A percentile compares a stretch with the other conserved stretches of the same genome.
Evolutionary conservation across 2,113 vertebrate species (phyloP).

Genomic region (Calidris pygmaea): DNA sequence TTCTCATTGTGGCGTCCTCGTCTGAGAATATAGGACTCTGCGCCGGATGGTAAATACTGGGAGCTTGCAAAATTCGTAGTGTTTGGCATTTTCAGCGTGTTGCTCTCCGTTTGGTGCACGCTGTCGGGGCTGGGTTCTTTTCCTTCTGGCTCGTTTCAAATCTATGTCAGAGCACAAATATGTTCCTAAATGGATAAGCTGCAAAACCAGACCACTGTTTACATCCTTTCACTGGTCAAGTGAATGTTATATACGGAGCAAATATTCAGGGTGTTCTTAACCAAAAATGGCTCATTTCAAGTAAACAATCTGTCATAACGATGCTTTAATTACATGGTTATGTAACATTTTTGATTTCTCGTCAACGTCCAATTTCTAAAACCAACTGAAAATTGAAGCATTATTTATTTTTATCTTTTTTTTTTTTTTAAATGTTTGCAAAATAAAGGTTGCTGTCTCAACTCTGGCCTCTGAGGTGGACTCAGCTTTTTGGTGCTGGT

Average conservation of each 20-base stretch:
- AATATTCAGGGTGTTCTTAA: background rate
- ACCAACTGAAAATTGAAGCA: background rate
- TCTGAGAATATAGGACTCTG: background rate
- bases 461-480: background rate
- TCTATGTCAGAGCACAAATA: background rate
- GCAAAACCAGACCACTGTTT: background rate
- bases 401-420: background rate
- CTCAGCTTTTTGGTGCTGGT: background rate
- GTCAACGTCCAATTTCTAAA: background rate
- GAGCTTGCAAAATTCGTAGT: background rate
- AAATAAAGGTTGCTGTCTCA: background rate
- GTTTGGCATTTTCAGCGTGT: background rate
- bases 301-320: background rate
- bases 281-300: background rate
- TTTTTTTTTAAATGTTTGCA: too few species aligned
- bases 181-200: background rate
- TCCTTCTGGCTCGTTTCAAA: background rate
- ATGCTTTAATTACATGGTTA: background rate
- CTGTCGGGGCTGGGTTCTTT: background rate
- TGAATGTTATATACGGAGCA: background rate
- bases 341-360: background rate
- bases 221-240: background rate
- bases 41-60: background rate
- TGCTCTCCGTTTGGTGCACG: background rate
- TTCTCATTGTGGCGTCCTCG: background rate